Conservation (phyloP, 1,140 invertebrate species). For the Oscheius sp. region DNA sequence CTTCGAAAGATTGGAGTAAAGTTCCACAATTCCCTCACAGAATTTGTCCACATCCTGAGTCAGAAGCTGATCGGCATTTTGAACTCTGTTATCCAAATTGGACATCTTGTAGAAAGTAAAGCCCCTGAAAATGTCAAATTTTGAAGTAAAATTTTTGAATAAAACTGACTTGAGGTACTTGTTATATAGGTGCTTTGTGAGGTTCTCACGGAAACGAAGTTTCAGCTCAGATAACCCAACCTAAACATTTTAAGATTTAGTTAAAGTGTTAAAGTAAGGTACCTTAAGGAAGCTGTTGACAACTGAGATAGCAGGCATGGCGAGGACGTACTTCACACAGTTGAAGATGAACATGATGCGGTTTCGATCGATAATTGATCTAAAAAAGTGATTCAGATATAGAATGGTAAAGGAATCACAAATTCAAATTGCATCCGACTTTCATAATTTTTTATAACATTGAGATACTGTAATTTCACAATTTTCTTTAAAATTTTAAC, state of each 20-base stretch:
- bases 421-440: too few species aligned
- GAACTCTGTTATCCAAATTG: slow-evolving; percentile 87
- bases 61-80: slow-evolving; percentile 91
- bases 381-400: slow-evolving; percentile 63
- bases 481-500: too few species aligned
- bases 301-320: slow-evolving; percentile 69
- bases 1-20: slow-evolving; percentile 96
- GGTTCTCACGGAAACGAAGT: slow-evolving; percentile 80
- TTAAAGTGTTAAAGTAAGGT: slow-evolving; percentile 44
- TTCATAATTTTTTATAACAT: too few species aligned
- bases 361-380: slow-evolving; percentile 87
- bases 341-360: slow-evolving; percentile 73
- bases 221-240: slow-evolving; percentile 90
- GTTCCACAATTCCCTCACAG: slow-evolving; percentile 85
- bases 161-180: slow-evolving; percentile 82
- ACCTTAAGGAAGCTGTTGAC: slow-evolving; percentile 86
- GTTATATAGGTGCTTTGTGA: slow-evolving; percentile 80
- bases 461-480: too few species aligned
- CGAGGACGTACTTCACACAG: slow-evolving; percentile 69
- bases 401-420: too few species aligned
- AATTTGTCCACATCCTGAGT: slow-evolving; percentile 96
- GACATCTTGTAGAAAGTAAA: slow-evolving; percentile 96
- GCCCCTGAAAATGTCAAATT: slow-evolving; percentile 68
- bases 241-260: slow-evolving; percentile 60
- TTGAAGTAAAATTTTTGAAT: too few species aligned